Conservation (phyloP, 2,113 vertebrate species). For the Tetrao urogallus region DNA sequence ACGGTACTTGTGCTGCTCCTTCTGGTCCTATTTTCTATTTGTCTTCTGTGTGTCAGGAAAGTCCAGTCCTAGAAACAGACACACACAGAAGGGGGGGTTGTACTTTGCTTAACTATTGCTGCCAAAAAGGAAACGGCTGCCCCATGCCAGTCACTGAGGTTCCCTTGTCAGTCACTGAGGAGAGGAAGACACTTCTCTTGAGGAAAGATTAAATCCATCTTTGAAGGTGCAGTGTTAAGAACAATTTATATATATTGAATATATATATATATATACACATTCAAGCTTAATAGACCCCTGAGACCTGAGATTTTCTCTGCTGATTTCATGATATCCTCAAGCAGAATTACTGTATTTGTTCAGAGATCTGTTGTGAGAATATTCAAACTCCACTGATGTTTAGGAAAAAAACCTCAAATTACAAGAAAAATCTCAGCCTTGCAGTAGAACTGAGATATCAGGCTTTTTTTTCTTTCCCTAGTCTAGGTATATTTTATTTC, state of each 20-base stretch:
- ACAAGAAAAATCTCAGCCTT: not conserved
- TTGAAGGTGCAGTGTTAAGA: not conserved
- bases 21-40: not conserved
- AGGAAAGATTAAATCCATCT: not conserved
- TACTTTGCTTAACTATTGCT: not conserved
- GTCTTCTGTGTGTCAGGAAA: not conserved
- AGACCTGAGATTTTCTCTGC: not conserved
- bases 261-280: not conserved
- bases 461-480: not conserved
- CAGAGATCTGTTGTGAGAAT: not conserved
- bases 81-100: not conserved
- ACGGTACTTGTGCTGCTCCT: constrained; percentile 61
- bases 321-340: not conserved
- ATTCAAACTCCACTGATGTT: not conserved
- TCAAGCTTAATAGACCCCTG: not conserved
- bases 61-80: not conserved
- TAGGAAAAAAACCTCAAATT: not conserved
- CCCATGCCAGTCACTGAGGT: not conserved
- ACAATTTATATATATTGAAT: not conserved
- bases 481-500: not conserved
- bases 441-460: not conserved
- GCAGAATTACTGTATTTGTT: not conserved
- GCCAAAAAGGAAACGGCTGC: not conserved
- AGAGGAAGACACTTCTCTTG: not conserved
- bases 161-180: not conserved